Conservation (phyloP, 2,113 vertebrate species). For the Phainopepla nitens region DNA sequence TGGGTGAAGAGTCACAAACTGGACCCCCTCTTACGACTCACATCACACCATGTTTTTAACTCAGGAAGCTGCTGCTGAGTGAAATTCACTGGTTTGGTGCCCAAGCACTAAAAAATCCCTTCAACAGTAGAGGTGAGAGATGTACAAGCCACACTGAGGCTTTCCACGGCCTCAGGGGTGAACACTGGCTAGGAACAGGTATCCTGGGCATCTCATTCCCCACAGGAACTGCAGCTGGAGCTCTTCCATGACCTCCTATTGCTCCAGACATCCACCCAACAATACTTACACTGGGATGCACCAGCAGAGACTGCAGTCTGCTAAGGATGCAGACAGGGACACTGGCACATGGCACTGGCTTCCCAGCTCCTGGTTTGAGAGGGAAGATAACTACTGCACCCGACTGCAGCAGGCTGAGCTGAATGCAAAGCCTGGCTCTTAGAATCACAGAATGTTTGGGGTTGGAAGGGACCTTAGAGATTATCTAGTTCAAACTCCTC, state of each 20-base stretch:
- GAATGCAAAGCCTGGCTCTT: background rate
- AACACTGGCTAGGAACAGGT: background rate
- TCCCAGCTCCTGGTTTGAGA: background rate
- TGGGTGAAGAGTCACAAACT: background rate
- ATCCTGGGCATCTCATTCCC: background rate
- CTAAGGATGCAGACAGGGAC: background rate
- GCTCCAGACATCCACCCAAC: background rate
- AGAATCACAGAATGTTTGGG: background rate
- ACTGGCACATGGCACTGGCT: accelerated
- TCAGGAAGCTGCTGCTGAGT: background rate
- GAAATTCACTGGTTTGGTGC: background rate
- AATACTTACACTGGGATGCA: background rate
- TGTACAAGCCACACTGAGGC: background rate
- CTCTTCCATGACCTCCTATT: background rate
- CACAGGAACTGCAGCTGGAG: background rate
- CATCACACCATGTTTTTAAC: background rate
- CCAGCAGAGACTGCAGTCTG: background rate
- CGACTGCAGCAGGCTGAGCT: accelerated
- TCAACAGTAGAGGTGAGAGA: background rate
- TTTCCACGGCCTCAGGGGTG: background rate
- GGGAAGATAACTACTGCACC: too few relatives aligned
- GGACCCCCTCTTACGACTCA: background rate
- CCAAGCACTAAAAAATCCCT: background rate
- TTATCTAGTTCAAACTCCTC: background rate
- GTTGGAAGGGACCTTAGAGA: background rate